These are phyloP conservation scores for Pedetes capensis DNA, from an alignment of 2,113 vertebrate genomes.

Conservation along the genomic window DNA sequence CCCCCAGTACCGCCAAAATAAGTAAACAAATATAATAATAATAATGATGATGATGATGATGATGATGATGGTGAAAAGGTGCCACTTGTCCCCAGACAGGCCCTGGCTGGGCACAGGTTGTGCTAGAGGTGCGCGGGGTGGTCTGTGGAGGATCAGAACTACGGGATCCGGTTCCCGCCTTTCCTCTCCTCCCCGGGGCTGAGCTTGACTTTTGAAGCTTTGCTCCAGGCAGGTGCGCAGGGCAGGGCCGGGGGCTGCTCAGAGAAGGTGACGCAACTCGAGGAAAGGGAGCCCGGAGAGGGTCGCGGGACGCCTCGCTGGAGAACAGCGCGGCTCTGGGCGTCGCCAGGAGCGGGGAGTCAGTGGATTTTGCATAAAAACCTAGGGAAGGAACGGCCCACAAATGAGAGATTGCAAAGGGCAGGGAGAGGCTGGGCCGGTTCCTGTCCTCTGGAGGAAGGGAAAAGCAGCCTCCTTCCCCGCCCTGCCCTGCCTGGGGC, in stretches of 20 bases:
- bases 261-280: no score
- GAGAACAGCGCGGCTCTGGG: fast-evolving
- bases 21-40: no score
- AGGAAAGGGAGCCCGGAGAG: background rate
- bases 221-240: background rate
- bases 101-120: background rate
- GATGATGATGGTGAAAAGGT: no score
- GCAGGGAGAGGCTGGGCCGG: no score
- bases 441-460: no score
- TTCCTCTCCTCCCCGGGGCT: background rate
- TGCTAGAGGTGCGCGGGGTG: background rate
- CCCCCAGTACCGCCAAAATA: no score
- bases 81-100: background rate
- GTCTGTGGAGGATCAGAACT: background rate
- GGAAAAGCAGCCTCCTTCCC: background rate
- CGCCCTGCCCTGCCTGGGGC: no score
- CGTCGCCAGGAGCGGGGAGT: background rate
- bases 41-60: no score
- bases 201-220: no score
- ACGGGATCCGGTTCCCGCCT: background rate
- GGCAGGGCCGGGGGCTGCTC: fast-evolving
- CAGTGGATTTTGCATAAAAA: background rate
- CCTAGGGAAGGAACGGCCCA: background rate
- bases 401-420: background rate
- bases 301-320: fast-evolving